Evolutionary conservation across 2,113 vertebrate species (phyloP).

Genomic region (Ibidorhyncha struthersii): DNA sequence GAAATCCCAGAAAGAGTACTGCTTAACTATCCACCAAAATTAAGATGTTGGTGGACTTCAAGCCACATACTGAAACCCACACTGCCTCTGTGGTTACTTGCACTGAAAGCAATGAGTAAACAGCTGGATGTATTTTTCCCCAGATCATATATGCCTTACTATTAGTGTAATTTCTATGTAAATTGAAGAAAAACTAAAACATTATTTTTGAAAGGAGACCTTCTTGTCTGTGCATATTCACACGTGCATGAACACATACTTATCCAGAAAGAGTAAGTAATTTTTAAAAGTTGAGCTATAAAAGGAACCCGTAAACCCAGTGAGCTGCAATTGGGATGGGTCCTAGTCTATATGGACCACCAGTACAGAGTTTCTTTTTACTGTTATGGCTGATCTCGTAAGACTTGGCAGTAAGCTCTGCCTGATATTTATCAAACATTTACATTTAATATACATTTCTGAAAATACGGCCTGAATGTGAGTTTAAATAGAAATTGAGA

Average conservation of each 20-base stretch:
- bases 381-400: background rate
- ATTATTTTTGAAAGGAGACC: background rate
- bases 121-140: background rate
- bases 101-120: background rate
- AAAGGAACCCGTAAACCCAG: background rate
- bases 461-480: rapidly evolving
- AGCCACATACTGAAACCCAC: background rate
- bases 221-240: background rate
- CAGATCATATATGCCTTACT: background rate
- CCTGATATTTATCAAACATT: background rate
- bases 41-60: background rate
- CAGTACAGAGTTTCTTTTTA: background rate
- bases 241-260: background rate
- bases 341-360: background rate
- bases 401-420: background rate
- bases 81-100: background rate
- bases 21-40: background rate
- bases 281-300: background rate
- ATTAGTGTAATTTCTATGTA: background rate
- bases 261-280: background rate
- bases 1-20: background rate
- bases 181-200: background rate
- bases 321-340: background rate
- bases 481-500: background rate
- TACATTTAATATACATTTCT: background rate